Conservation (phyloP, 2,113 vertebrate species). For the Ciconia stormi region DNA sequence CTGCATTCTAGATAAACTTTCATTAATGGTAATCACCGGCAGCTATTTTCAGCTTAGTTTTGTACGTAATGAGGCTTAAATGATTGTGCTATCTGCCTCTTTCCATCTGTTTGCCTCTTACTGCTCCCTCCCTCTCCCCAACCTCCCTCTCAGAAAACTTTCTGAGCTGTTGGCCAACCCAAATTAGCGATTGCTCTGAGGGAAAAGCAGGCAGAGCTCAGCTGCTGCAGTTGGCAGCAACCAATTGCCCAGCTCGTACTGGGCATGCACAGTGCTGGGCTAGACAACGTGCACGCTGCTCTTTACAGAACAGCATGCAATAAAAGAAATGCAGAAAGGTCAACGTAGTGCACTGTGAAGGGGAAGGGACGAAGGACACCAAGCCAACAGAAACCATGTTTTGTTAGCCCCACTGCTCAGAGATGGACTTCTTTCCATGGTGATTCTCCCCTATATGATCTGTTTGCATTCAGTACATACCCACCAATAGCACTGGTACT, state of each 20-base stretch:
- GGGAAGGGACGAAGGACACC: neutral
- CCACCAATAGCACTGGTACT: neutral
- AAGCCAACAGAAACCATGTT: rapidly evolving
- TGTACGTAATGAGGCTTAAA: neutral
- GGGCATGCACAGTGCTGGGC: neutral
- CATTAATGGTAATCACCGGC: neutral
- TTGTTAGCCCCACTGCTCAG: neutral
- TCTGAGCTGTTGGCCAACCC: neutral
- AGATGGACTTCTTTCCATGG: neutral
- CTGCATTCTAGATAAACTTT: neutral
- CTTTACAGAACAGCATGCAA: neutral
- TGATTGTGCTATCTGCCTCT: neutral
- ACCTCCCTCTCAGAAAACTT: neutral
- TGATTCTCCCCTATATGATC: neutral
- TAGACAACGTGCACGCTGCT: rapidly evolving
- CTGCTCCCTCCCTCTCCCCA: neutral
- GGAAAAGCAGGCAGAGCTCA: neutral
- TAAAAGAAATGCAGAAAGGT: neutral
- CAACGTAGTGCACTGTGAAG: rapidly evolving
- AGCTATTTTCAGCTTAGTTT: neutral
- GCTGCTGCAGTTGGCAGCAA: neutral
- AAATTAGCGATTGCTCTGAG: neutral
- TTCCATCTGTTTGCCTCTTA: constrained; percentile 5
- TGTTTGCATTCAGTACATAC: neutral
- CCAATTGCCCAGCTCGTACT: neutral